These are phyloP conservation scores for Triplophysa dalaica DNA, from an alignment of 2,113 vertebrate genomes.

Conservation along the genomic window DNA sequence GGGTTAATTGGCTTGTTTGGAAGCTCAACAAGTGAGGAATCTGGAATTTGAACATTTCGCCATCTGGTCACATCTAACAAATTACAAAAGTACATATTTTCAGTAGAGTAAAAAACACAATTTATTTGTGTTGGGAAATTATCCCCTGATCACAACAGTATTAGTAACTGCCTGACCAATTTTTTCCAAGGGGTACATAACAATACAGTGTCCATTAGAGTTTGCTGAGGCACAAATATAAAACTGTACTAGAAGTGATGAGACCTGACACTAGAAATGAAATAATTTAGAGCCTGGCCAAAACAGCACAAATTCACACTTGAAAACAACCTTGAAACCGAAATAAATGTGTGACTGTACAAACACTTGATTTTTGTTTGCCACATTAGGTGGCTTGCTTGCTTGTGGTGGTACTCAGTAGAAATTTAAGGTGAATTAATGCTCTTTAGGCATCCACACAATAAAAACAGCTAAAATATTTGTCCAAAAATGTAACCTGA, in stretches of 20 bases:
- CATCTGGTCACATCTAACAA: not conserved
- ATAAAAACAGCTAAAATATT: no score
- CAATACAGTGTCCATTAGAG: not conserved
- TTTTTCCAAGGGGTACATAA: not conserved
- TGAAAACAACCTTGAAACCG: no score
- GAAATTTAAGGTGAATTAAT: no score
- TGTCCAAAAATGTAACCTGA: no score
- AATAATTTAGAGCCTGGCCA: not conserved
- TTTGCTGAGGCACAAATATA: constrained; percentile 7
- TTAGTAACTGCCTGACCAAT: constrained; percentile 9
- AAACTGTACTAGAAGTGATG: not conserved
- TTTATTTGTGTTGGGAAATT: constrained; percentile 17
- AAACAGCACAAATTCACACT: not conserved
- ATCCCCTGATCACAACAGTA: not conserved
- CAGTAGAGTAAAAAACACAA: not conserved
- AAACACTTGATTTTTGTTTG: no score
- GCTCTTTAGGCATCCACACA: no score
- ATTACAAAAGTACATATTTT: constrained; percentile 1
- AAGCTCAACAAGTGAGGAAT: constrained; percentile 9
- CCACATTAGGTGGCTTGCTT: no score
- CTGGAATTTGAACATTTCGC: constrained; percentile 14
- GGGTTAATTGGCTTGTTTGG: constrained; percentile 42
- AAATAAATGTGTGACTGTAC: no score
- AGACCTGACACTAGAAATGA: not conserved
- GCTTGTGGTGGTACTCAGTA: no score